Conservation (phyloP, 2,888 invertebrate species). For the Phlogophora meticulosa region DNA sequence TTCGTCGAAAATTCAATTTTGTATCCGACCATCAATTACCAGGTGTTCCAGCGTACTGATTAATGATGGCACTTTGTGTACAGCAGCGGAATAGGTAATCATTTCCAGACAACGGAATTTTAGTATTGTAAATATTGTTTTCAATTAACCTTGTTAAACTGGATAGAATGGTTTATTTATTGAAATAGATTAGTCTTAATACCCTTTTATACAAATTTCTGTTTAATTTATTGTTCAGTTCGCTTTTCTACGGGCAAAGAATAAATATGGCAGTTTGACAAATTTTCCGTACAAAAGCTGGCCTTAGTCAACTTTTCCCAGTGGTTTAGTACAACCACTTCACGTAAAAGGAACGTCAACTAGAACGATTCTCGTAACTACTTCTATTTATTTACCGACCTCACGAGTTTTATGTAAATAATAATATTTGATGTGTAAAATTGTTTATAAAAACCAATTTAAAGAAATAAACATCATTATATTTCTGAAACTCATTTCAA, state of each 20-base stretch:
- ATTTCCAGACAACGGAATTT: constrained; percentile 43
- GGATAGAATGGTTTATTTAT: constrained; percentile 22
- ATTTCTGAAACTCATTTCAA: too few species aligned
- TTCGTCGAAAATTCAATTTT: constrained; percentile 39
- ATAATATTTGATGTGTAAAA: too few species aligned
- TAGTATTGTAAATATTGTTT: constrained; percentile 46
- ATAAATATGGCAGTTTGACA: too few species aligned
- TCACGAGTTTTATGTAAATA: too few species aligned
- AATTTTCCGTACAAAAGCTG: too few species aligned
- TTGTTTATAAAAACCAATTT: too few species aligned
- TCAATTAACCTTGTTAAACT: constrained; percentile 32
- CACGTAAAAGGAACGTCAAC: too few species aligned
- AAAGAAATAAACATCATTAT: too few species aligned
- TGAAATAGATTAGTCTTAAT: constrained; percentile 24
- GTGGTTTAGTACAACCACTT: too few species aligned
- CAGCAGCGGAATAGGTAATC: constrained; percentile 35
- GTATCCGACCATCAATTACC: constrained; percentile 49
- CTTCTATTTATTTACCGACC: too few species aligned
- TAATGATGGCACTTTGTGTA: constrained; percentile 46
- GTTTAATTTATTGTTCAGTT: constrained; percentile 1
- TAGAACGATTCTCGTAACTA: too few species aligned
- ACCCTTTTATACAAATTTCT: constrained; percentile 2
- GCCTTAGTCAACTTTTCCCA: too few species aligned
- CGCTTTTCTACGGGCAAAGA: neutral
- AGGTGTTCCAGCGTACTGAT: constrained; percentile 40